A percentile compares a stretch with the other conserved stretches of the same genome.
phyloP scores from a whole-genome alignment of 2,888 invertebrate species.

The Chalcis sispes region DNA sequence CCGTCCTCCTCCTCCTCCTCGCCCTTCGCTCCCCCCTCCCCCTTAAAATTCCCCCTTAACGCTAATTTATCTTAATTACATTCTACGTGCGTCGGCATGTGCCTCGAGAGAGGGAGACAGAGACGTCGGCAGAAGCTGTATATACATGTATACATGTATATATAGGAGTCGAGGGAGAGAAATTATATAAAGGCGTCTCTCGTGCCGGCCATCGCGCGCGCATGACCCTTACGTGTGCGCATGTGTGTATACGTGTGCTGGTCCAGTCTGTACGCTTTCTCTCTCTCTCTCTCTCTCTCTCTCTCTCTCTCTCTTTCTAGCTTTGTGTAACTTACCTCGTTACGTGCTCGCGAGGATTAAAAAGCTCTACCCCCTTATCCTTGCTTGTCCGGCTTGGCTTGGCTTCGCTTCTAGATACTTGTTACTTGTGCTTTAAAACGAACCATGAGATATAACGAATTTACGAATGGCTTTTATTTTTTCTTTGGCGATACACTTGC shows the following conservation, averaged over 20 bases:
- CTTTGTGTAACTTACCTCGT: slow-evolving; percentile 44
- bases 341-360: slow-evolving; percentile 47
- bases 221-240: slow-evolving; percentile 37
- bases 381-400: not conserved
- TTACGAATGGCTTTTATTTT: too few relatives aligned
- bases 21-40: slow-evolving; percentile 58
- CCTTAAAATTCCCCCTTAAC: slow-evolving; percentile 71
- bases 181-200: slow-evolving; percentile 23
- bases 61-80: slow-evolving; percentile 75
- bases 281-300: not conserved
- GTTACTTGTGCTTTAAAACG: too few relatives aligned
- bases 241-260: not conserved
- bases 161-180: too few relatives aligned
- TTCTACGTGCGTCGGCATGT: slow-evolving; percentile 72
- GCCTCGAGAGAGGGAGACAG: slow-evolving; percentile 42
- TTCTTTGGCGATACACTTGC: too few relatives aligned
- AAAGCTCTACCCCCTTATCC: slow-evolving; percentile 20
- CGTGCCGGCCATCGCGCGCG: slow-evolving; percentile 10
- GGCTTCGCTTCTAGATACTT: too few relatives aligned
- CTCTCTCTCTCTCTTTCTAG: not conserved
- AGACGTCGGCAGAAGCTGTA: slow-evolving; percentile 1
- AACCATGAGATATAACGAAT: too few relatives aligned
- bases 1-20: slow-evolving; percentile 58
- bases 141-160: slow-evolving; percentile 37
- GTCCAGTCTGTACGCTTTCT: not conserved